These are phyloP conservation scores for Heliconius ismenius DNA, from an alignment of 2,888 invertebrate genomes.

Conservation along the genomic window DNA sequence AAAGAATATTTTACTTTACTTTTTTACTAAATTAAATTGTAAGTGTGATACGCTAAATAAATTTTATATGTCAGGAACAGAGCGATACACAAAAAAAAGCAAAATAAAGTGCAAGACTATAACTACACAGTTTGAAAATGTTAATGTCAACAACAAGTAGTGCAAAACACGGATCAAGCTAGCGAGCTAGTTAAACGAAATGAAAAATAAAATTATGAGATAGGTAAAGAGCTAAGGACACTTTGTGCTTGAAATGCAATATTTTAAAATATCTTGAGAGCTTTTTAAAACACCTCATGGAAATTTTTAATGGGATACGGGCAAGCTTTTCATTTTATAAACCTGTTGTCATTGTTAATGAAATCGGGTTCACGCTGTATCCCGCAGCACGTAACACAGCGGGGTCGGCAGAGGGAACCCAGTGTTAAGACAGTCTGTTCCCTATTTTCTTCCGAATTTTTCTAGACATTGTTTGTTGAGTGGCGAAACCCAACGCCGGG, in stretches of 20 bases:
- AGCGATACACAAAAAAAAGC: background rate
- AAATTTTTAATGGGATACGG: slow-evolving; percentile 46
- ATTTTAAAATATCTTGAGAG: slow-evolving; percentile 27
- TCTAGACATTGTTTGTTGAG: no score
- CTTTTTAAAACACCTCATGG: slow-evolving; percentile 37
- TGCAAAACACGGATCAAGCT: slow-evolving; percentile 19
- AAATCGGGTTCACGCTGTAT: background rate
- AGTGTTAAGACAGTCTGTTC: no score
- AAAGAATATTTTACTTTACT: no score
- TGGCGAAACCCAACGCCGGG: no score
- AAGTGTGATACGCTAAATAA: background rate
- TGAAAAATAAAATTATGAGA: slow-evolving; percentile 26
- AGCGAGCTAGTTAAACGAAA: slow-evolving; percentile 23
- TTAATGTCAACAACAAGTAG: slow-evolving; percentile 22
- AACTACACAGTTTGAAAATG: slow-evolving; percentile 9
- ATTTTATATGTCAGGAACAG: background rate
- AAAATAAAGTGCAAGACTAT: background rate
- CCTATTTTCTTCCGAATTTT: no score
- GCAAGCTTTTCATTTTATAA: slow-evolving; percentile 17
- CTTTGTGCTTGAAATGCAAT: slow-evolving; percentile 28
- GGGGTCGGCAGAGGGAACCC: no score
- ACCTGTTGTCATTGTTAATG: slow-evolving; percentile 11
- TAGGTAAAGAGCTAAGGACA: slow-evolving; percentile 28
- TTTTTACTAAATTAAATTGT: no score
- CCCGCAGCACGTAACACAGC: no score